Conservation (phyloP, 2,113 vertebrate genomes). For the Aphelocoma coerulescens region DNA sequence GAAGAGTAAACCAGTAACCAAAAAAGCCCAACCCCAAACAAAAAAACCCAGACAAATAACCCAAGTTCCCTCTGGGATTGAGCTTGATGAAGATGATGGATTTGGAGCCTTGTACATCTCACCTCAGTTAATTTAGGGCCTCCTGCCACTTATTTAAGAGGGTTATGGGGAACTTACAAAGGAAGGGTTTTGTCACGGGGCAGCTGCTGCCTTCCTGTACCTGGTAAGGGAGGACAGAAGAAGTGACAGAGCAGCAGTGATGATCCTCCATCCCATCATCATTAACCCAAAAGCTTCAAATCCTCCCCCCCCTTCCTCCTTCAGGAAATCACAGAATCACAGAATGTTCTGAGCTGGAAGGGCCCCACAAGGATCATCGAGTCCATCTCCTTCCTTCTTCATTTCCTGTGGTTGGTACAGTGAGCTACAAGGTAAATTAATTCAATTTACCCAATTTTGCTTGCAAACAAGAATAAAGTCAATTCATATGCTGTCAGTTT, state of each 20-base stretch:
- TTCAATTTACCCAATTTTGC: conserved; percentile 8
- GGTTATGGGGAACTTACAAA: neutral
- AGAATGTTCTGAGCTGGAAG: neutral
- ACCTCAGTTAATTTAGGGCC: neutral
- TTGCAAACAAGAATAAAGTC: neutral
- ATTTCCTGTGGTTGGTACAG: neutral
- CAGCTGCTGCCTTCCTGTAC: neutral
- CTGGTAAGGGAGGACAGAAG: neutral
- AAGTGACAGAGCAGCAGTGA: neutral
- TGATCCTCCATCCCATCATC: neutral
- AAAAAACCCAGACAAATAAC: accelerated
- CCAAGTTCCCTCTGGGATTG: neutral
- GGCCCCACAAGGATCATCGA: neutral
- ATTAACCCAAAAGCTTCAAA: neutral
- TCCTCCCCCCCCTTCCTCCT: neutral
- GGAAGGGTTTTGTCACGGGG: neutral
- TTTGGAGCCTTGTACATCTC: neutral
- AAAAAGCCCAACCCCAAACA: accelerated
- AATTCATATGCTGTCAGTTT: neutral
- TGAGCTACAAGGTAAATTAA: conserved; percentile 1
- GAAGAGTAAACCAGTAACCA: neutral
- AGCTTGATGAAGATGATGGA: neutral
- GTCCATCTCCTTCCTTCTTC: neutral
- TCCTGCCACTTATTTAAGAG: neutral
- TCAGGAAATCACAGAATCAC: neutral